Base-by-base conservation (phyloP, 2,888 invertebrate genomes). In the Abrostola triplasia region DNA sequence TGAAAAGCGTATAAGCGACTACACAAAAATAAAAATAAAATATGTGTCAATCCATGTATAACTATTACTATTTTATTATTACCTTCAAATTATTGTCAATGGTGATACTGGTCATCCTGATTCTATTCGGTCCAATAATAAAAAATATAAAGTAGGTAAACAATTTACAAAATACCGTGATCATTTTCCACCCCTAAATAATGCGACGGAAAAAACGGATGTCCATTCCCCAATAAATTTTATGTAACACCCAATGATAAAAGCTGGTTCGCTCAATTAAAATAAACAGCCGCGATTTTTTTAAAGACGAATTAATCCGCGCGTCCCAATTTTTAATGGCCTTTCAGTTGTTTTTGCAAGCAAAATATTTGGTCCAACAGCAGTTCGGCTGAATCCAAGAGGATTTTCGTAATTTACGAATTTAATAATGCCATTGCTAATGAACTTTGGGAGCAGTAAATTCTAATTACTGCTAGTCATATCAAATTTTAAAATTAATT, bases 191-290 rank as follows among this genome's bases (percentile, higher is more conserved):
- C 24, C 24, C 24, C 44, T 47, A 47, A 47, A 47, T 47, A 47
- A 24, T 47, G 13, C 44, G 13, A 24, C 1, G 24, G 1, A 24
- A 37, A 48, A 49, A 67, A 9, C 68, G 0, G 12, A 52, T 49
- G 35, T 49, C 38, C 8, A 36, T 12, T 36, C 35, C 0, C 35
- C 37, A 56, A 52, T 65, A 73, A 61, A 69, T 61, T 7, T 47
- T 36, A 24, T 44, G 49, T 48, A 61, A 59, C 44, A 50, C 41
- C 58, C 48, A 63, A 57, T 67, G 55, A 65, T 68, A 72, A 74
- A 71, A 52, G 47, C 59, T 12, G 54, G 64, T 37, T 51, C 58
- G 51, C 44, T 60, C 65, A 76, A 58, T 76, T 59, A 67, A 59
- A 74, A 76, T 68, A 72, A 59, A 60, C 72, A 68, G 48, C 40